Evolutionary conservation across 2,888 invertebrate species (phyloP).

Genomic region (Drosophila histrio): DNA sequence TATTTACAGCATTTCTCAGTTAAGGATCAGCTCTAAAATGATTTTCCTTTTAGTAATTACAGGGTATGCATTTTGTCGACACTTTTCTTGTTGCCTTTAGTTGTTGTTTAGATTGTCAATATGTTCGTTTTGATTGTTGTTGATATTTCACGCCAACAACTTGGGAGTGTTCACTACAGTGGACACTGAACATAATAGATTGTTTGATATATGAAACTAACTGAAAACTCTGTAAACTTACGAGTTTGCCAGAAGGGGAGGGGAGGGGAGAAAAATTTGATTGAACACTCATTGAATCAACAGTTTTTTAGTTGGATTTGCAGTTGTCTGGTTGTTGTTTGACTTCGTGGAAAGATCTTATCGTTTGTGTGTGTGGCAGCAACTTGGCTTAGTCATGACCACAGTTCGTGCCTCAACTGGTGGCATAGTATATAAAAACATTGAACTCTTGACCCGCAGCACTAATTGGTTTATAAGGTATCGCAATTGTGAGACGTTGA

Average conservation of each 20-base stretch:
- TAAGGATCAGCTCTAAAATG: not conserved
- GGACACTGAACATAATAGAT: conserved; percentile 51
- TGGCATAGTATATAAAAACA: conserved; percentile 34
- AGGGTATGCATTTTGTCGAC: conserved; percentile 32
- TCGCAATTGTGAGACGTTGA: conserved; percentile 55
- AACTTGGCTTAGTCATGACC: conserved; percentile 56
- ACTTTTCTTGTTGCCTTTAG: not conserved
- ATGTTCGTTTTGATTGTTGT: conserved; percentile 63
- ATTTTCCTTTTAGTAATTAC: not conserved
- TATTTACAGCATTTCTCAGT: conserved; percentile 9
- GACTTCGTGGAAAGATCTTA: conserved; percentile 48
- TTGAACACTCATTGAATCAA: conserved; percentile 42
- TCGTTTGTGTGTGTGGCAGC: conserved; percentile 9
- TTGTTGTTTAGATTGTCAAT: conserved; percentile 57
- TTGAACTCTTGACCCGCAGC: conserved; percentile 70
- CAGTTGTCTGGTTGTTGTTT: not conserved
- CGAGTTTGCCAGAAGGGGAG: conserved; percentile 12
- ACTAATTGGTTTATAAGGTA: conserved; percentile 69
- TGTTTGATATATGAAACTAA: conserved; percentile 31
- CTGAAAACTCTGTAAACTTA: not conserved
- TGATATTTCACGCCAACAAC: conserved; percentile 71
- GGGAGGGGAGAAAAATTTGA: conserved; percentile 21
- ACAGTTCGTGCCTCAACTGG: conserved; percentile 34
- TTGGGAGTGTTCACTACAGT: conserved; percentile 41
- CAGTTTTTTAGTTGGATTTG: conserved; percentile 19